Evolutionary conservation across 2,797 vertebrate species (phyloP).

Genomic region (Melanotaenia boesemani): DNA sequence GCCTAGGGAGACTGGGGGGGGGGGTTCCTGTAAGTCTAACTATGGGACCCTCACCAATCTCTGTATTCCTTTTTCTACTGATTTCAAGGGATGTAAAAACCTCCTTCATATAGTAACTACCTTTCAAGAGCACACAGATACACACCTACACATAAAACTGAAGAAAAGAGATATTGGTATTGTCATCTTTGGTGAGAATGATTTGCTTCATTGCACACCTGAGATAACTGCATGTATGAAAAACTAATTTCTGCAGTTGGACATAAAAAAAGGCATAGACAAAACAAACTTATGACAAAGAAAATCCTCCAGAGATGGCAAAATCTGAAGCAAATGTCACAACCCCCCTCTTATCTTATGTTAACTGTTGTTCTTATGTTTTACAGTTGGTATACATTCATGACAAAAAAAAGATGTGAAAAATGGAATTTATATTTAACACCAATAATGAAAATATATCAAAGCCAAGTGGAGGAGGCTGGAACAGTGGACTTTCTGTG

Average conservation of each 20-base stretch:
- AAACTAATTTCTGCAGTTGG: constrained; percentile 30
- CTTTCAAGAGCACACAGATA: constrained; percentile 50
- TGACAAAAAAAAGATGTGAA: constrained; percentile 21
- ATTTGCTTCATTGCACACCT: constrained; percentile 41
- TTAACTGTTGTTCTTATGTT: constrained; percentile 12
- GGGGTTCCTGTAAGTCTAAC: constrained; percentile 55
- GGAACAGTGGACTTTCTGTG: no score
- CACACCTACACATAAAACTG: constrained; percentile 48
- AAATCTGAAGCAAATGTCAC: constrained; percentile 25
- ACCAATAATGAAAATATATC: constrained; percentile 9
- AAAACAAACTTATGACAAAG: constrained; percentile 32
- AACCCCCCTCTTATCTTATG: constrained; percentile 15
- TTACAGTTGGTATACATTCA: constrained; percentile 9
- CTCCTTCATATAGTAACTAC: constrained; percentile 47
- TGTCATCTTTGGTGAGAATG: constrained; percentile 56
- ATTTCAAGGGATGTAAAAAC: constrained; percentile 67
- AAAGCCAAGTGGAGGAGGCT: constrained; percentile 6
- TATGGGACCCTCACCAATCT: constrained; percentile 48
- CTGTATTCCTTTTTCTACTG: constrained; percentile 46
- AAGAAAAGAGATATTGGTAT: constrained; percentile 51
- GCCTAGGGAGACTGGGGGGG: constrained; percentile 47
- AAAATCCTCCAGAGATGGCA: constrained; percentile 8
- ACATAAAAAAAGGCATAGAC: constrained; percentile 32
- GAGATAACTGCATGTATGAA: constrained; percentile 41
- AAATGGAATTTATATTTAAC: constrained; percentile 3